A percentile compares a stretch with the other conserved stretches of the same genome.
These are phyloP conservation scores for Thaumatotibia leucotreta DNA, from an alignment of 1,140 invertebrate genomes.

Conservation along the genomic window DNA sequence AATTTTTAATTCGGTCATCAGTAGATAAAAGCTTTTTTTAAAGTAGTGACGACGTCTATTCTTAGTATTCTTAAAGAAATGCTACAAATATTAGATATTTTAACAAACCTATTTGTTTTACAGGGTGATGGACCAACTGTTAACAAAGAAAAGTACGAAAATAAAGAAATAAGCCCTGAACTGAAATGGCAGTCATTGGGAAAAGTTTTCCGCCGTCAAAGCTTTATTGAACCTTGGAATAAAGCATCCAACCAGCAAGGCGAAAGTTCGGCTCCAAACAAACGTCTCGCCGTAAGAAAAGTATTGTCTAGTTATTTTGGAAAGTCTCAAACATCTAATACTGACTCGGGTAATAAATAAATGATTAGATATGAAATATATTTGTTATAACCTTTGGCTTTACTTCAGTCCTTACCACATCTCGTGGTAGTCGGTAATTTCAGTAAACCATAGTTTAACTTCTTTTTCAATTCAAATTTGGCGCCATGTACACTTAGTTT, in stretches of 20 bases:
- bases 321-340: conserved; percentile 45
- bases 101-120: conserved; percentile 16
- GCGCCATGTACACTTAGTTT: background rate
- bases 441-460: background rate
- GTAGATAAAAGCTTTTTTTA: no score
- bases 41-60: no score
- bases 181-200: conserved; percentile 71
- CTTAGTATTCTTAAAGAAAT: no score
- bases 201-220: conserved; percentile 66
- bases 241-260: conserved; percentile 46
- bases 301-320: conserved; percentile 44
- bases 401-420: background rate
- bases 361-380: conserved; percentile 15
- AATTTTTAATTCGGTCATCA: no score
- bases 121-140: conserved; percentile 58
- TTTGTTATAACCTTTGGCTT: background rate
- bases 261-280: conserved; percentile 50
- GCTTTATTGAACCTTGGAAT: conserved; percentile 53
- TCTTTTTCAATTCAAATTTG: background rate
- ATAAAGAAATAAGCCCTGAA: conserved; percentile 53
- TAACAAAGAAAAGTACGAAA: conserved; percentile 52
- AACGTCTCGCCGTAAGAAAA: conserved; percentile 59
- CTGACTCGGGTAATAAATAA: conserved; percentile 30
- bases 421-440: background rate
- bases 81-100: no score